Percentiles rank a stretch among this genome's conserved stretches.
Evolutionary conservation across 1,140 invertebrate species (phyloP).

Genomic region (Cotesia vestalis): DNA sequence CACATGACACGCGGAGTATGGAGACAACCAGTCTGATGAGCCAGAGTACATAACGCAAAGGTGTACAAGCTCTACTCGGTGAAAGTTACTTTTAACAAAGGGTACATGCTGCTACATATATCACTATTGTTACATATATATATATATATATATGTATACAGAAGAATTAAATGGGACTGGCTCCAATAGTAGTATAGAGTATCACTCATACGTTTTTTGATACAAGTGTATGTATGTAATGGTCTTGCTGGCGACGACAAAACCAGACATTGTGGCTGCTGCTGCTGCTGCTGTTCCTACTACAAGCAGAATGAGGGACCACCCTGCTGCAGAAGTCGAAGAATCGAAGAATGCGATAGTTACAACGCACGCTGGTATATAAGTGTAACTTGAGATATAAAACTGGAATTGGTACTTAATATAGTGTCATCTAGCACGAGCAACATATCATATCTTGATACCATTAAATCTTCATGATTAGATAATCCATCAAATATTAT

Average conservation of each 20-base stretch:
- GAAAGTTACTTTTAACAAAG: conserved; percentile 28
- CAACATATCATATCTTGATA: no score
- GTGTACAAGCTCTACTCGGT: background rate
- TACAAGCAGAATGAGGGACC: background rate
- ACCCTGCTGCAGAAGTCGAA: conserved; percentile 43
- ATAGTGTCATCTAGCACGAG: no score
- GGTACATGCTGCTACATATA: background rate
- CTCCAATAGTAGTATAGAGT: conserved; percentile 39
- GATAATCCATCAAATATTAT: no score
- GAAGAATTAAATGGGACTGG: conserved; percentile 43
- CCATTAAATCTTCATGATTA: no score
- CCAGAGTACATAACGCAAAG: background rate
- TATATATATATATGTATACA: background rate
- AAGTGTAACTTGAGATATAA: no score
- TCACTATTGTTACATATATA: background rate
- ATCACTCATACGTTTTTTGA: no score
- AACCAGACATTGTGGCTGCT: no score
- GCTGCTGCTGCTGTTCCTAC: background rate
- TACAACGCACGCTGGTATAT: background rate
- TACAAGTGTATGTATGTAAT: no score
- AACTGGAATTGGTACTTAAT: no score
- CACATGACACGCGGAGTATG: background rate
- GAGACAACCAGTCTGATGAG: conserved; percentile 5
- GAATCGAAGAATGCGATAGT: conserved; percentile 42
- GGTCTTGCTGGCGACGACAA: background rate